A percentile compares a stretch with the other conserved stretches of the same genome.
Conservation (phyloP, 2,113 vertebrate species). For the Xiphorhynchus elegans region DNA sequence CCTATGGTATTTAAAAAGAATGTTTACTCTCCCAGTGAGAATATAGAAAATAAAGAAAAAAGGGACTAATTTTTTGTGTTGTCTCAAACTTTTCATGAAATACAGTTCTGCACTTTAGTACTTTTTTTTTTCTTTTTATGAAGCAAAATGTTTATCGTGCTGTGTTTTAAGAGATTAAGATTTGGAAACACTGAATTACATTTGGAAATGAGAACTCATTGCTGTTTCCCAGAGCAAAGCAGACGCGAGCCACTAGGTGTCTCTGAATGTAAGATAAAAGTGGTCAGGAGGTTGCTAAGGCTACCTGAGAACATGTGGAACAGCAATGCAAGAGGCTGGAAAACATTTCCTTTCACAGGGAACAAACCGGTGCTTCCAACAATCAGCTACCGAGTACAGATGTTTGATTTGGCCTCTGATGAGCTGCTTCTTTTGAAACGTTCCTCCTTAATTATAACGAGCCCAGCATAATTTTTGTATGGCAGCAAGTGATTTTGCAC, state of each 20-base stretch:
- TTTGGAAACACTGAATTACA: neutral
- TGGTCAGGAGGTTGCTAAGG: neutral
- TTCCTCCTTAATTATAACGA: neutral
- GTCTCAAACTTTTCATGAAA: neutral
- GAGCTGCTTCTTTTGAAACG: neutral
- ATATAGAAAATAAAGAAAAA: neutral
- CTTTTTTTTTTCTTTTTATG: neutral
- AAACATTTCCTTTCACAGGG: neutral
- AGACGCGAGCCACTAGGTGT: neutral
- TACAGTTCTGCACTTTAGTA: neutral
- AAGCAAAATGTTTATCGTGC: neutral
- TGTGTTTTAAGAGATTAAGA: neutral
- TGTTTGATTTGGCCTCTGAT: neutral
- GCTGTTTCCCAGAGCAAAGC: neutral
- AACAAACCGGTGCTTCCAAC: neutral
- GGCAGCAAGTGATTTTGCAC: neutral
- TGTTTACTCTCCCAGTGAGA: neutral
- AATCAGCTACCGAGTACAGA: neutral
- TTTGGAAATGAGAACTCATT: neutral
- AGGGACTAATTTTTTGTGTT: neutral
- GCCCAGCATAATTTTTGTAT: neutral
- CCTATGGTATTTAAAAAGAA: neutral
- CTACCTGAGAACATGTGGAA: accelerated
- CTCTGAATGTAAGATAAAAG: neutral
- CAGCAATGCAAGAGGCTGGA: neutral